A percentile compares a stretch with the other conserved stretches of the same genome.
Conservation (phyloP, 2,888 invertebrate genomes). For the Caenorhabditis sp. region DNA sequence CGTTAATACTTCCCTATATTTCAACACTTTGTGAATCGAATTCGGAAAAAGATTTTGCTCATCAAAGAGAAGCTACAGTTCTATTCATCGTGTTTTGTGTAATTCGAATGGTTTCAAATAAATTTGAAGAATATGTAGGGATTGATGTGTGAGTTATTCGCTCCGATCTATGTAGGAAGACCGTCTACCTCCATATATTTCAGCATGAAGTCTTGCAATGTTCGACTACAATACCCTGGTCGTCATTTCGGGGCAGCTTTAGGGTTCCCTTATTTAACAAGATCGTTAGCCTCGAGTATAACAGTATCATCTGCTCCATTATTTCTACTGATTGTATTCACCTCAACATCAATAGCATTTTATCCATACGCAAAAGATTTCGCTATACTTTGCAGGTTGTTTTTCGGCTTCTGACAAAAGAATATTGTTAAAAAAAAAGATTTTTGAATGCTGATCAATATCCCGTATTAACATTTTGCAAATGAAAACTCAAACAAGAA, state of each 20-base stretch:
- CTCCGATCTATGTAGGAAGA: too few relatives aligned
- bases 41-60: constrained; percentile 17
- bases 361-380: constrained; percentile 51
- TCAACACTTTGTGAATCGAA: neutral
- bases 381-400: constrained; percentile 18
- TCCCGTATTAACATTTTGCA: too few relatives aligned
- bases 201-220: constrained; percentile 38
- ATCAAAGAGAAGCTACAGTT: constrained; percentile 37
- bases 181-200: too few relatives aligned
- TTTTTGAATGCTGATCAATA: too few relatives aligned
- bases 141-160: constrained; percentile 15
- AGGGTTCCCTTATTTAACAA: constrained; percentile 47
- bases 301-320: constrained; percentile 35
- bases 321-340: constrained; percentile 35
- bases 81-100: constrained; percentile 50
- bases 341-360: constrained; percentile 47
- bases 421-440: too few relatives aligned
- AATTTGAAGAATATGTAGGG: constrained; percentile 40
- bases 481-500: too few relatives aligned
- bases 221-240: constrained; percentile 35
- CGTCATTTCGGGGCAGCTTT: constrained; percentile 43
- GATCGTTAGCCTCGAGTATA: constrained; percentile 29
- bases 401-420: too few relatives aligned
- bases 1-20: neutral
- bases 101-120: constrained; percentile 45